Percentiles rank a stretch among this genome's conserved stretches.
Conservation (phyloP, 64 coral and sea anemone genomes). For the Montipora sp. region DNA sequence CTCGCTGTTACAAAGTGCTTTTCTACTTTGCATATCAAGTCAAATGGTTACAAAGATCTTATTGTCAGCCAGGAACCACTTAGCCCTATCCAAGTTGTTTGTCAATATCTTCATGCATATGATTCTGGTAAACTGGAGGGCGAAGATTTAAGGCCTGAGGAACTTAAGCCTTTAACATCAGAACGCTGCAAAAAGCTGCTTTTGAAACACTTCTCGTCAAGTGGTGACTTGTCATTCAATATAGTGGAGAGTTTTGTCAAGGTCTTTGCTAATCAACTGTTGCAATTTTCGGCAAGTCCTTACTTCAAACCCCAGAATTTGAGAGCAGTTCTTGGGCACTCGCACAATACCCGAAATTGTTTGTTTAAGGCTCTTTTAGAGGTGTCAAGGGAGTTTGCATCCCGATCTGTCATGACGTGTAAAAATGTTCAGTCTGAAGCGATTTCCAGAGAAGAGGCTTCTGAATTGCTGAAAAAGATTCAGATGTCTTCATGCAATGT, state of each 20-base stretch:
- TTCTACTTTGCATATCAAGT: conserved; percentile 27
- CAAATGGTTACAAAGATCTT: conserved; percentile 55
- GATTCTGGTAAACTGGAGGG: conserved; percentile 62
- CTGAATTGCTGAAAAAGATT: conserved; percentile 24
- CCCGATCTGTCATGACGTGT: conserved; percentile 64
- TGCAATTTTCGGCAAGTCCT: conserved; percentile 77
- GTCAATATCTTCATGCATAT: conserved; percentile 75
- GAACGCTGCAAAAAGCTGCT: conserved; percentile 50
- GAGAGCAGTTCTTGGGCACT: conserved; percentile 57
- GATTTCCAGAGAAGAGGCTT: conserved; percentile 16
- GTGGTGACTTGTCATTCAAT: conserved; percentile 76
- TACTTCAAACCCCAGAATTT: conserved; percentile 75
- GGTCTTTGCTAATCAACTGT: conserved; percentile 83
- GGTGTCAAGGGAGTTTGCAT: conserved; percentile 82
- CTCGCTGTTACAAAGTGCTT: conserved; percentile 80
- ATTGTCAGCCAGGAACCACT: conserved; percentile 54
- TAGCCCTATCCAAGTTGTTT: conserved; percentile 82
- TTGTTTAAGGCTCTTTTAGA: conserved; percentile 84
- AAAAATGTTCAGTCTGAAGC: conserved; percentile 67
- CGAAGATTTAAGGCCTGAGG: conserved; percentile 16
- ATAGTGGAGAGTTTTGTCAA: conserved; percentile 81
- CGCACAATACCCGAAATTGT: conserved; percentile 62
- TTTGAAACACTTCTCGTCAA: conserved; percentile 51
- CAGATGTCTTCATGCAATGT: background rate
- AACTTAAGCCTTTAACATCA: conserved; percentile 19